These are phyloP conservation scores for Nomada fabriciana DNA, from an alignment of 2,888 invertebrate species.

Conservation along the genomic window DNA sequence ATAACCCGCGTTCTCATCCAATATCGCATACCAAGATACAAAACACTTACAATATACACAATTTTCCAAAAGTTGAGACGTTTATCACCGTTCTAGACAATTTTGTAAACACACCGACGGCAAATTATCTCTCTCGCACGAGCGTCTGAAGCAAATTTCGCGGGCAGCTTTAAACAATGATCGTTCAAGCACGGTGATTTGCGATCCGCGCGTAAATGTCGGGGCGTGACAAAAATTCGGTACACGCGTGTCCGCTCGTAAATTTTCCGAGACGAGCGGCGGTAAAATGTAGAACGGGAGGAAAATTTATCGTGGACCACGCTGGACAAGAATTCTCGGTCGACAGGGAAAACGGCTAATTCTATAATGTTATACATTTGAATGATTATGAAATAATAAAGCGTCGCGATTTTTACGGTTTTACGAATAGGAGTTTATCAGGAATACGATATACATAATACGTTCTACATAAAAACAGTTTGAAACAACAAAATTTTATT, in stretches of 20 bases:
- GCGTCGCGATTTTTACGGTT: too few species aligned
- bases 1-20: background rate
- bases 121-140: constrained; percentile 2
- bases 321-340: constrained; percentile 11
- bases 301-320: constrained; percentile 44
- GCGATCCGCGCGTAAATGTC: constrained; percentile 32
- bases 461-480: too few species aligned
- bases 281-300: constrained; percentile 16
- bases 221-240: constrained; percentile 68
- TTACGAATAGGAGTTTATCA: too few species aligned
- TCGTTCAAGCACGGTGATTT: constrained; percentile 68
- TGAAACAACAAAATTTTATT: too few species aligned
- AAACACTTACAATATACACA: background rate
- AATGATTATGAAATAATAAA: too few species aligned
- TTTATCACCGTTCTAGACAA: background rate
- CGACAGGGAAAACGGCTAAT: too few species aligned
- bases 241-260: constrained; percentile 55
- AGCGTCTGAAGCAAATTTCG: background rate
- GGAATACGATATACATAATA: too few species aligned
- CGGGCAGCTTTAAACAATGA: constrained; percentile 38
- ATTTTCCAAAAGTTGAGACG: background rate
- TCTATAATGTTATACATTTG: too few species aligned
- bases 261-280: constrained; percentile 45
- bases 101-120: constrained; percentile 3
- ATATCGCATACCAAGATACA: background rate